Base-by-base conservation (phyloP, 92 coral and sea anemone genomes). In the Parazoanthus atlanticus region DNA sequence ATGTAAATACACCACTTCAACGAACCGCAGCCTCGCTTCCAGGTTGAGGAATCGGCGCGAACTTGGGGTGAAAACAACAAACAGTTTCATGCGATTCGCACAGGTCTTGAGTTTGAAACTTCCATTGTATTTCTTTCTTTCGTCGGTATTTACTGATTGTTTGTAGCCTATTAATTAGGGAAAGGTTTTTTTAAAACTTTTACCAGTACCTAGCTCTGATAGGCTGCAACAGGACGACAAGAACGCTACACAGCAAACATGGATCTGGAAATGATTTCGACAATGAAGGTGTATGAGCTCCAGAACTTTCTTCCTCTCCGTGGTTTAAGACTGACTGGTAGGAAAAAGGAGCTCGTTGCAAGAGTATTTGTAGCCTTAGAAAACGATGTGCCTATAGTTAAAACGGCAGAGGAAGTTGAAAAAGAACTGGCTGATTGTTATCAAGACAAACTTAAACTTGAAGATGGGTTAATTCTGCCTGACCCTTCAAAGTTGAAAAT, bases 271-370 rank as follows among this genome's bases (percentile, higher is more conserved):
- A 82, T 85, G 56, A 74, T 89, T 82, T 89, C 84, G 61, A 31
- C 76, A 43, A 74, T 89, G 80, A 89, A 89, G 84, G 88, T 88
- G 81, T 81, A 88, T 31, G 88, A 81, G 91, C 91, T 88, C 46
- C 81, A 88, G 81, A 88, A 69, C 85, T 88, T 88, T 49, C 78
- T 88, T 67, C 91, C 65, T 88, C 76, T 80, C 28, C 81, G 81
- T 81, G 73, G 49, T 52, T 80, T 40, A 76, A 81, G 85, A 76
- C 88, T 81, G 65, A 58, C 80, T 75, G 91, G 91, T 40, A 88
- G 79, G 75, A 88, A 88, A 88, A 85, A 88, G 38, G 91, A 88
- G 79, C 85, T 88, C 76, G 91, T 88, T 47, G 88, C 91, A 85
- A 88, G 88, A 88, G 88, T 88, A 85, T 88, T 88, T 86, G 83